phyloP scores from a whole-genome alignment of 2,888 invertebrate species.

The Acanthosepion lycidas region DNA sequence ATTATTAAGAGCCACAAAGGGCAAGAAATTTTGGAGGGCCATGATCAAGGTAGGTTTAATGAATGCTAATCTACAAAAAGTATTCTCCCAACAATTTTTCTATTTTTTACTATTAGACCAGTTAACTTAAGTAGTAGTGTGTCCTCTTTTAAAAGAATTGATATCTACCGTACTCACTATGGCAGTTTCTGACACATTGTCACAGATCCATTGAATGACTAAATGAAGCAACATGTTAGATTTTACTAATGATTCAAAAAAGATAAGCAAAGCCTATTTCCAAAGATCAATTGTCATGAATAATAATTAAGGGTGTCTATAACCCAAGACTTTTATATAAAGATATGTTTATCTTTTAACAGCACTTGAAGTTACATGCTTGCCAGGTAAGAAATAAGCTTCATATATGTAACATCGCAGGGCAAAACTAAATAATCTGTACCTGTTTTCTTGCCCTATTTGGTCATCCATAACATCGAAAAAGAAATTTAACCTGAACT shows the following conservation, averaged over 20 bases:
- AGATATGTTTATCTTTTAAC: neutral
- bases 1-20: no score
- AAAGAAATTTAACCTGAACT: neutral
- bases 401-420: neutral
- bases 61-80: no score
- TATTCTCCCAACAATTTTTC: no score
- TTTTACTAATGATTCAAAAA: neutral
- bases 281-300: conserved; percentile 33
- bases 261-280: neutral
- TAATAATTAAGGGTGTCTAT: neutral
- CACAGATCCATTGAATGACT: neutral
- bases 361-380: neutral
- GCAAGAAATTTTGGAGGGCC: no score
- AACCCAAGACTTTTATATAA: neutral
- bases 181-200: neutral
- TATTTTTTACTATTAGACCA: no score
- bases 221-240: neutral
- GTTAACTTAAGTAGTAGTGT: no score
- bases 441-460: neutral
- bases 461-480: neutral
- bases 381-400: neutral
- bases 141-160: no score
- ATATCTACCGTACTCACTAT: neutral
- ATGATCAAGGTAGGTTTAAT: no score
- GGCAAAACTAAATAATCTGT: neutral